A percentile compares a stretch with the other conserved stretches of the same genome.
phyloP scores from a whole-genome alignment of 35 echinoderm and acorn worm genomes.

The Strongylocentrotus purpuratus region DNA sequence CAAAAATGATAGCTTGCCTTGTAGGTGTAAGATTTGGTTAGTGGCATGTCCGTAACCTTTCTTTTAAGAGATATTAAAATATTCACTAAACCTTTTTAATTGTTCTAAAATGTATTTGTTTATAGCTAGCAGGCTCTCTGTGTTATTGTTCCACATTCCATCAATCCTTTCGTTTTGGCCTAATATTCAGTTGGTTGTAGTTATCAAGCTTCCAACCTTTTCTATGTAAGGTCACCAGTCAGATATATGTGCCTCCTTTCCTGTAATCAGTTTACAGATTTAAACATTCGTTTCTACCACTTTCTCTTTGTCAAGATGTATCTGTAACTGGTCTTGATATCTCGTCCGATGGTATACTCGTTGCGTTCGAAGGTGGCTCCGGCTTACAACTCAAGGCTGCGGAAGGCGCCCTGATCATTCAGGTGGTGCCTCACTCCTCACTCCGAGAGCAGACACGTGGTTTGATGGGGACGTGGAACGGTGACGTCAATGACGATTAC shows the following conservation, averaged over 20 bases:
- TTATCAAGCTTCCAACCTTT: background rate
- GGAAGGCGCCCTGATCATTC: background rate
- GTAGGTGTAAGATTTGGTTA: too few species aligned
- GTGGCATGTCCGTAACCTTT: too few species aligned
- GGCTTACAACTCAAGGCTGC: constrained; percentile 9
- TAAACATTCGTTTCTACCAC: background rate
- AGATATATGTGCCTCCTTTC: background rate
- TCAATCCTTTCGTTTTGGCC: background rate
- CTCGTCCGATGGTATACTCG: background rate
- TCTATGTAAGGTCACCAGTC: background rate
- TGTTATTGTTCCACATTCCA: background rate
- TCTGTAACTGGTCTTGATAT: constrained; percentile 3
- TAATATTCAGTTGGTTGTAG: background rate
- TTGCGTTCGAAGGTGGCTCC: constrained; percentile 20
- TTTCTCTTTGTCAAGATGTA: background rate
- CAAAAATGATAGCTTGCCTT: too few species aligned
- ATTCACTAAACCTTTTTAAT: too few species aligned
- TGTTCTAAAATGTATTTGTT: too few species aligned
- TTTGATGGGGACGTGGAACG: constrained; percentile 58
- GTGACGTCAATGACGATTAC: constrained; percentile 27
- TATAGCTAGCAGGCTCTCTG: background rate
- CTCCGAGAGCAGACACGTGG: constrained; percentile 34
- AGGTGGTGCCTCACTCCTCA: background rate
- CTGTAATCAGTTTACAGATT: background rate
- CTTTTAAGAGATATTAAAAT: too few species aligned